phyloP scores from a whole-genome alignment of 2,797 vertebrate species.

The Dryobates pubescens region DNA sequence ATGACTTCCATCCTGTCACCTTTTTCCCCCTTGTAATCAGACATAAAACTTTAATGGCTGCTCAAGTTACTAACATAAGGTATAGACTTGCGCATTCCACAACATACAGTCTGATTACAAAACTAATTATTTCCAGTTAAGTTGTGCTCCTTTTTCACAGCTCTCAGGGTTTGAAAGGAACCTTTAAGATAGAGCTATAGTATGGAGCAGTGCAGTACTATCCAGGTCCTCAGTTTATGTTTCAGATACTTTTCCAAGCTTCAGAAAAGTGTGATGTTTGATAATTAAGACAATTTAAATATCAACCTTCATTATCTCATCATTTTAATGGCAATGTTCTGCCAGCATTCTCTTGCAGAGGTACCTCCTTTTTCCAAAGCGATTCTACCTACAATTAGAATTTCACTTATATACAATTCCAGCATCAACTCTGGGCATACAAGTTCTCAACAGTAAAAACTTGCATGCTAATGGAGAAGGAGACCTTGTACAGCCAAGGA shows the following conservation, averaged over 20 bases:
- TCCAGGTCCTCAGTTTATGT: not conserved
- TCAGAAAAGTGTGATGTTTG: not conserved
- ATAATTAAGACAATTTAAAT: not conserved
- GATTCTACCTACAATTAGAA: not conserved
- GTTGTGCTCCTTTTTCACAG: not conserved
- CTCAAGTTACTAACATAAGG: not conserved
- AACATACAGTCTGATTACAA: not conserved
- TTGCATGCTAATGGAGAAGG: not conserved
- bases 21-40: not conserved
- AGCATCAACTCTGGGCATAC: not conserved
- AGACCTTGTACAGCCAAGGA: rapidly evolving
- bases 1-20: not conserved
- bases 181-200: not conserved
- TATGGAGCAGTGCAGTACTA: not conserved
- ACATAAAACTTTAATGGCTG: not conserved
- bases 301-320: not conserved
- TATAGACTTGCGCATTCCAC: not conserved
- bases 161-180: not conserved
- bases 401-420: not conserved
- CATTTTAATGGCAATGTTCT: not conserved
- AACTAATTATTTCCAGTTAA: not conserved
- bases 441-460: not conserved
- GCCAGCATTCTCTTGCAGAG: not conserved
- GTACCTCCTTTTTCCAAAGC: not conserved
- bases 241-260: not conserved